Base-by-base conservation (phyloP, 2,888 invertebrate species). In the Diarsia mendica region DNA sequence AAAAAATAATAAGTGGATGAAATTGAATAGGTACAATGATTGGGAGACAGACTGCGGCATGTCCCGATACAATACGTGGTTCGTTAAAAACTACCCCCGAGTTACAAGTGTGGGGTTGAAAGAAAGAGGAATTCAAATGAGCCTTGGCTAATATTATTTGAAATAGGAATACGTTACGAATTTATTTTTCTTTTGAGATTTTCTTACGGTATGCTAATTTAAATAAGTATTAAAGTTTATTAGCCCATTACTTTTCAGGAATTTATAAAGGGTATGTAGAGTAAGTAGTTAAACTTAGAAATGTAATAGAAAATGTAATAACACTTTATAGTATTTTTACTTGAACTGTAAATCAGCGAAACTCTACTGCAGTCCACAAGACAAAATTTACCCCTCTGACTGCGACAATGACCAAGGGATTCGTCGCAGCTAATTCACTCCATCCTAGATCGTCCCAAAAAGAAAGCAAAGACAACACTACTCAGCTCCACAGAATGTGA, bases 11-110 rank as follows among this genome's bases (percentile, higher is more conserved):
- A 92, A 93, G 92, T 93, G 92, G 91, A 89, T 94, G 93, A 91
- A 92, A 95, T 93, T 94, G 94, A 95, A 95, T 95, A n/a, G n/a
- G n/a, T n/a, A 81, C 81, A 64, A 91, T 95, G 94, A 95, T 96
- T 93, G 93, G 90, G 86, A 89, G 77, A 72, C 86, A 87, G 86
- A 90, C 88, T 89, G 89, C 85, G 83, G 85, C 83, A 81, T 84
- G 85, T 86, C 80, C 80, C 82, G 83, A 82, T 89, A 94, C 94
- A 93, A 94, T 94, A 91, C 89, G 87, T 93, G 92, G 93, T 95
- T 95, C 93, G 91, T 95, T 94, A 95, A 93, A 94, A 91, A 89
- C 90, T 88, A 91, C 90, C 91, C 89, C 85, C 79, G 75, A 80
- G 39, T 80, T 66, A 81, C 64, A 67, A 77, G 68, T 70, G 49